Conservation (phyloP, 2,888 invertebrate genomes). For the Lamellibrachia columna region DNA sequence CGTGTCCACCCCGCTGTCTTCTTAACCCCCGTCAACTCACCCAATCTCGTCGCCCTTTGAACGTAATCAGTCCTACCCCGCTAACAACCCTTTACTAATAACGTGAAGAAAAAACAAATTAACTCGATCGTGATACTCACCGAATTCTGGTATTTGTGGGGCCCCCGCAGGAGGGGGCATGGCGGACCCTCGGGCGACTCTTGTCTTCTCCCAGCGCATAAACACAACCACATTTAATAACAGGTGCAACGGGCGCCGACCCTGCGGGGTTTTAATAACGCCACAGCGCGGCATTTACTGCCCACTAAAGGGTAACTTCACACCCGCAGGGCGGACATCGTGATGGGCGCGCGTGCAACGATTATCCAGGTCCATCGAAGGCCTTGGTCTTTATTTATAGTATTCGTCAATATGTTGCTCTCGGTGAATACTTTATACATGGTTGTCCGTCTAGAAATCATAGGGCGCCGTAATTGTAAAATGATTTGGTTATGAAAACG, state of each 20-base stretch:
- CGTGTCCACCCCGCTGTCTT: background rate
- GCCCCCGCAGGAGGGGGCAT: background rate
- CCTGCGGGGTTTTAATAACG: background rate
- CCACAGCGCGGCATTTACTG: background rate
- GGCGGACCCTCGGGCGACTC: background rate
- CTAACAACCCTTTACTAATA: background rate
- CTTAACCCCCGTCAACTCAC: slow-evolving; percentile 2
- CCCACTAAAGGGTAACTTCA: background rate
- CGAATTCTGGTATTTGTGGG: background rate
- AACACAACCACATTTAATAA: background rate
- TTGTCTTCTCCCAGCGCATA: background rate
- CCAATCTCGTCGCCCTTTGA: background rate
- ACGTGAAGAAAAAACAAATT: background rate
- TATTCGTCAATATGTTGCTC: background rate
- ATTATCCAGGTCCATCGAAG: background rate
- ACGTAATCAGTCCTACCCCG: background rate
- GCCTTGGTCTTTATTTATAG: background rate
- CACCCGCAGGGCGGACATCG: background rate
- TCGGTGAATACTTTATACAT: too few species aligned
- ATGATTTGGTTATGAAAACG: too few species aligned
- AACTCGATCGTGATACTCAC: background rate
- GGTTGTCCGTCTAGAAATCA: too few species aligned
- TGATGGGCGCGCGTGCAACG: background rate
- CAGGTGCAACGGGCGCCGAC: background rate
- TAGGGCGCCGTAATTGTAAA: too few species aligned